phyloP scores from a whole-genome alignment of 64 coral and sea anemone species.

The Astreopora myriophthalma region DNA sequence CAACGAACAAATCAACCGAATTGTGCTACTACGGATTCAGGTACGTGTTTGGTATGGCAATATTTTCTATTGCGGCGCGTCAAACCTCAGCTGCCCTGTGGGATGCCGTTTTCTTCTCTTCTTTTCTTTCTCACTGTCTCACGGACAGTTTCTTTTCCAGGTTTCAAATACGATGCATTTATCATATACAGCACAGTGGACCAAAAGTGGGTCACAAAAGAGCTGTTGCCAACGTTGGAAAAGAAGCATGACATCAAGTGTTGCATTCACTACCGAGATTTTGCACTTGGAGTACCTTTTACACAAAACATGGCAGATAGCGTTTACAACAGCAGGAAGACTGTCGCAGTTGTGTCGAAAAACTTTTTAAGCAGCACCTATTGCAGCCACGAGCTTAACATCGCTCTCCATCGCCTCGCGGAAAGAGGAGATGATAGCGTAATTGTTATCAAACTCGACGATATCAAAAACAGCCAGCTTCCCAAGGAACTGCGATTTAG shows the following conservation, averaged over 20 bases:
- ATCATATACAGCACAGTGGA: conserved; percentile 31
- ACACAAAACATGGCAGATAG: conserved; percentile 29
- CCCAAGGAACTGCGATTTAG: conserved; percentile 3
- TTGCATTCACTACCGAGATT: conserved; percentile 38
- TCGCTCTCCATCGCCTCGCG: background rate
- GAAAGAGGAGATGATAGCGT: background rate
- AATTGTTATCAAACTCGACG: conserved; percentile 34
- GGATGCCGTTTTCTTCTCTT: too few species aligned
- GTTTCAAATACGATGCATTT: conserved; percentile 17
- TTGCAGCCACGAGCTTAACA: conserved; percentile 11
- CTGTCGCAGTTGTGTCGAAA: conserved; percentile 31
- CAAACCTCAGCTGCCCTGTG: too few species aligned
- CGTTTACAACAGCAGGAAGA: conserved; percentile 35
- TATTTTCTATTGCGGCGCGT: too few species aligned
- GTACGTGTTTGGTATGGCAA: too few species aligned
- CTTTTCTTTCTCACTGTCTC: too few species aligned
- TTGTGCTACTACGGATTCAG: too few species aligned
- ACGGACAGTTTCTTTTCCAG: too few species aligned
- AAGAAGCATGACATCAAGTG: conserved; percentile 13
- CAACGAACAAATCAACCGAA: too few species aligned
- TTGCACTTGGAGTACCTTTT: background rate
- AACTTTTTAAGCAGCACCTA: conserved; percentile 27
- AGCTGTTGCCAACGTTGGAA: conserved; percentile 10
- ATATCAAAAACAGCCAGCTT: background rate
- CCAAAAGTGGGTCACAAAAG: background rate